Base-by-base conservation (phyloP, 2,797 vertebrate species). In the Microtus californicus region DNA sequence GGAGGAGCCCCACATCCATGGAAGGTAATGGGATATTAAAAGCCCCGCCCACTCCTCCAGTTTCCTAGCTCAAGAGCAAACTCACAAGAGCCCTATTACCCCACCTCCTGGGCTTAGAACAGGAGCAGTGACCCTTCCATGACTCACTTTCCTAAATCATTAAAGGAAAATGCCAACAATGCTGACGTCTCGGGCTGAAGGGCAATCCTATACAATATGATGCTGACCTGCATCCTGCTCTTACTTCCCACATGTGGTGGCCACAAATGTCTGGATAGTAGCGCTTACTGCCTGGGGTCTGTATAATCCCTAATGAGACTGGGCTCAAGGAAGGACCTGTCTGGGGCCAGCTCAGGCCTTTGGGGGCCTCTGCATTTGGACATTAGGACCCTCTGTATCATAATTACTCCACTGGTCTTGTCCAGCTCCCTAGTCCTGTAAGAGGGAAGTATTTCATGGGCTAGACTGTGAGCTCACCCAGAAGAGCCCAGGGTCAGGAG, bases 1-100 rank as follows among this genome's bases (percentile, higher is more conserved):
- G 23, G 43, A 61, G 40, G 10, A 37, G 67, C 34, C 56, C 45
- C 13, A 0, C 0, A 5, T 48, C 51, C 37, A 40, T 0, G 0
- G 34, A 40, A 65, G 63, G 34, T 56, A 73, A 73, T 0, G 0
- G 25, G 29, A 92, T 40, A 2, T 56, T 61, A 65, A 27, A 1
- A 43, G 43, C 29, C 43, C 78, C 14, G 27, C 4, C 27, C 29
- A 15, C 9, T 34, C 27, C 29, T 6, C 40, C 9, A 17, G 37
- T 61, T 54, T 56, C 48, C 67, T 25, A 43, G 79, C 21, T n/a
- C 43, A 12, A 10, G 6, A 69, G 17, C 4, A 43, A 91, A 19
- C 4, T 1, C 19, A 63, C 65, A 37, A 29, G 67, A 56, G n/a
- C 27, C 71, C 56, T 37, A 1, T 67, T 2, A 6, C 23, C 29